phyloP scores from a whole-genome alignment of 2,888 invertebrate genomes.

The Biston stratarius region DNA sequence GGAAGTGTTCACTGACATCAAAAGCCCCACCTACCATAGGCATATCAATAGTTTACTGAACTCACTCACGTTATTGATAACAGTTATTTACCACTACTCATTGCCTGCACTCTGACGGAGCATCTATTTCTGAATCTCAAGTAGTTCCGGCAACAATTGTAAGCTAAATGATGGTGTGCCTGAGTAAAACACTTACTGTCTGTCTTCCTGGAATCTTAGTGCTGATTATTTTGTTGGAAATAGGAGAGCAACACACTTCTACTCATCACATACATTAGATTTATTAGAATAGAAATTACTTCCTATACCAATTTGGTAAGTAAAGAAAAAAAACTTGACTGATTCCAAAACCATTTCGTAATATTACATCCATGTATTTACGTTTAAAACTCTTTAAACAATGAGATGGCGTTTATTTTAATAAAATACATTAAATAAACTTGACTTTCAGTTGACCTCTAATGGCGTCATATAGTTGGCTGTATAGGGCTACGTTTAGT shows the following conservation, averaged over 20 bases:
- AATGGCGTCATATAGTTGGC: too few relatives aligned
- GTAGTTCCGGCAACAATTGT: constrained; percentile 40
- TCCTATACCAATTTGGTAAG: too few relatives aligned
- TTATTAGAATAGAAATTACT: too few relatives aligned
- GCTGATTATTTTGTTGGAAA: neutral
- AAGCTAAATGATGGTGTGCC: constrained; percentile 38
- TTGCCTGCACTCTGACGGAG: constrained; percentile 40
- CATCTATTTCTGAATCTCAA: constrained; percentile 42
- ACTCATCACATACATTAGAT: too few relatives aligned
- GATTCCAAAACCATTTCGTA: too few relatives aligned
- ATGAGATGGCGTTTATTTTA: too few relatives aligned
- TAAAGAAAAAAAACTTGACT: too few relatives aligned
- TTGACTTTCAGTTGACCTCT: too few relatives aligned
- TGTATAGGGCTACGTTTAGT: too few relatives aligned
- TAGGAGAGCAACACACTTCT: neutral
- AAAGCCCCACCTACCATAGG: constrained; percentile 24
- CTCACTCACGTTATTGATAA: constrained; percentile 42
- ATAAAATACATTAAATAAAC: too few relatives aligned
- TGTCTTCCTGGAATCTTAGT: neutral
- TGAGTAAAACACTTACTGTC: constrained; percentile 1
- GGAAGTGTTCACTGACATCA: constrained; percentile 29
- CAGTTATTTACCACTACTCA: constrained; percentile 47
- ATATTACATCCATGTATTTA: too few relatives aligned
- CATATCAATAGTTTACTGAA: constrained; percentile 45
- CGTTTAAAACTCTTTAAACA: too few relatives aligned